Conservation (phyloP, 2,888 invertebrate species). For the Steinernema scapterisci region DNA sequence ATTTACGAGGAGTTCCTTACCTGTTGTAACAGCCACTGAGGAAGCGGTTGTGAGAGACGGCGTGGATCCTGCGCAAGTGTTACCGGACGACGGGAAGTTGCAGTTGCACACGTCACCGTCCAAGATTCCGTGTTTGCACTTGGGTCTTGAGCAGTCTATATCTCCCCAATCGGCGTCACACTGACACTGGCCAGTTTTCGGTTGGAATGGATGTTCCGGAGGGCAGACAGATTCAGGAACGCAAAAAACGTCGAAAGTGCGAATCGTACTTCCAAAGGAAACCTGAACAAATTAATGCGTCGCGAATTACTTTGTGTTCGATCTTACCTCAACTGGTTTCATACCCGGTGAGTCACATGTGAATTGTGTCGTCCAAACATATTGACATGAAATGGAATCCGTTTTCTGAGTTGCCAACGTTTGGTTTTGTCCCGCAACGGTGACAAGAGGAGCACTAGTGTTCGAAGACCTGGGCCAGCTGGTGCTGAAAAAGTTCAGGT, state of each 20-base stretch:
- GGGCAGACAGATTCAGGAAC: not conserved
- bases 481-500: not conserved
- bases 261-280: not conserved
- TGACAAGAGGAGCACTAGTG: not conserved
- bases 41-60: not conserved
- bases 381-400: not conserved
- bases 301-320: no score
- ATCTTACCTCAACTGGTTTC: not conserved
- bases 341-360: not conserved
- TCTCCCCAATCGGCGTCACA: not conserved
- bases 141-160: constrained; percentile 11
- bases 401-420: constrained; percentile 2
- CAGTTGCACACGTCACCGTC: constrained; percentile 19
- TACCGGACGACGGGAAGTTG: not conserved
- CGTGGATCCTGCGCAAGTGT: not conserved
- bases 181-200: not conserved
- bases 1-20: not conserved
- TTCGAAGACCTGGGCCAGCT: not conserved
- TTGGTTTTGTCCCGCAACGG: not conserved
- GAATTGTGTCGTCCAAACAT: not conserved
- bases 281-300: not conserved
- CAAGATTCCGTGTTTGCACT: not conserved
- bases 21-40: not conserved
- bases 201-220: not conserved
- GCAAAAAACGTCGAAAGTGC: not conserved